Base-by-base conservation (phyloP, 2,888 invertebrate species). In the Tortrix viridana region DNA sequence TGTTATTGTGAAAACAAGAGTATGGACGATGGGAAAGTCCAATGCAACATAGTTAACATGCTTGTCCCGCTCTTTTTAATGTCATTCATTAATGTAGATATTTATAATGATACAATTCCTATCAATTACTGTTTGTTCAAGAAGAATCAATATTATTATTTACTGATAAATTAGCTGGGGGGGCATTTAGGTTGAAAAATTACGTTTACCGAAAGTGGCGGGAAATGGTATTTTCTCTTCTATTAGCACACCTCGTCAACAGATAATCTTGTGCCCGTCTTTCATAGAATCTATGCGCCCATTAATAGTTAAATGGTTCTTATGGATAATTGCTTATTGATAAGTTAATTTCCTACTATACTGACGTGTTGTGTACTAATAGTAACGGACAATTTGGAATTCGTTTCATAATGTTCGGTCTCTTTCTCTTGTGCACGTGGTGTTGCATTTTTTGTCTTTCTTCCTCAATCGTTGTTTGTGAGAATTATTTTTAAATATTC, bases 21-120 rank as follows among this genome's bases (percentile, higher is more conserved):
- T 71, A 74, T 70, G 66, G 74, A 74, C 76, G 75, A 79, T 88
- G 88, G 87, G 87, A 85, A 86, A 89, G 89, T 90, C 88, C 85
- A 86, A 80, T 74, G 67, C 58, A 58, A 63, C 57, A 63, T 76
- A 75, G 78, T 74, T 73, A 76, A 75, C 82, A 79, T 85, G 88
- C 82, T 78, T 84, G 88, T 90, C 90, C 90, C 90, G 91, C 91
- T 91, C 90, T 90, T 91, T 91, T 91, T 86, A 80, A 84, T 88
- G 88, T 89, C 89, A 89, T 80, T 81, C 72, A 72, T 70, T 72
- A 70, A 68, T 53, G 43, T 52, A 58, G 50, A 32, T 55, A 44
- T 18, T 55, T 60, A 18, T 52, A 22, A n/a, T 6, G 18, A 62
- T 58, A 41, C 16, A 43, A 56, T 57, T 46, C 14, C 18, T 26